Evolutionary conservation across 2,797 vertebrate species (phyloP).

Genomic region (Hirundo rustica): DNA sequence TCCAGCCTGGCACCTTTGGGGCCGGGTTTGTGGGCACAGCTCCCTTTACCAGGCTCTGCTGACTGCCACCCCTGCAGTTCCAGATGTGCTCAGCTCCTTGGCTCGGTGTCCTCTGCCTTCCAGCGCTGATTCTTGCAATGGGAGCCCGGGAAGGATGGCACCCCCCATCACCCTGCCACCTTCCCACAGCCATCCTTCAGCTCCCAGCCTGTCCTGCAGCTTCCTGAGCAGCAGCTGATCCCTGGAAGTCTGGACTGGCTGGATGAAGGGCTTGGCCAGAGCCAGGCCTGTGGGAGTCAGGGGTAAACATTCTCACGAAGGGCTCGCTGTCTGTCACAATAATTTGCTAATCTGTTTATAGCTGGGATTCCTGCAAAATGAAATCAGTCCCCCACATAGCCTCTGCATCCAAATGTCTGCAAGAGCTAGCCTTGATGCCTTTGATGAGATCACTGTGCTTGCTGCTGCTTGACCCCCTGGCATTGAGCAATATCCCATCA

Average conservation of each 20-base stretch:
- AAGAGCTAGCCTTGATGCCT: conserved; percentile 30
- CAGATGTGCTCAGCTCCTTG: neutral
- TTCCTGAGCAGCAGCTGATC: neutral
- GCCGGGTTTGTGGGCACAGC: neutral
- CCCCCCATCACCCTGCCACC: neutral
- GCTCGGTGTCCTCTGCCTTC: neutral
- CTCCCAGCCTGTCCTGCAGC: neutral
- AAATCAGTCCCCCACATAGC: conserved; percentile 51
- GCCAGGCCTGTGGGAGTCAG: conserved; percentile 32
- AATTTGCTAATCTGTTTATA: conserved; percentile 65
- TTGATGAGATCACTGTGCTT: conserved; percentile 35
- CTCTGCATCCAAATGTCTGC: conserved; percentile 5
- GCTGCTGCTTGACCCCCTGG: neutral
- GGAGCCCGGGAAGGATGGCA: neutral
- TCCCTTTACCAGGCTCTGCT: neutral
- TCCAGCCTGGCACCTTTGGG: neutral
- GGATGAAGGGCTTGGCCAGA: neutral
- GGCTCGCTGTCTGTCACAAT: conserved; percentile 67
- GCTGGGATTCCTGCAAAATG: conserved; percentile 67
- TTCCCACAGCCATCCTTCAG: neutral
- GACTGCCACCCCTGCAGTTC: neutral
- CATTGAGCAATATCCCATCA: neutral
- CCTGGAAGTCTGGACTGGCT: neutral
- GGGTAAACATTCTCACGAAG: conserved; percentile 67
- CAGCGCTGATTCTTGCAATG: neutral